Conservation (phyloP, 2,113 vertebrate species). For the Erpornis zantholeuca region DNA sequence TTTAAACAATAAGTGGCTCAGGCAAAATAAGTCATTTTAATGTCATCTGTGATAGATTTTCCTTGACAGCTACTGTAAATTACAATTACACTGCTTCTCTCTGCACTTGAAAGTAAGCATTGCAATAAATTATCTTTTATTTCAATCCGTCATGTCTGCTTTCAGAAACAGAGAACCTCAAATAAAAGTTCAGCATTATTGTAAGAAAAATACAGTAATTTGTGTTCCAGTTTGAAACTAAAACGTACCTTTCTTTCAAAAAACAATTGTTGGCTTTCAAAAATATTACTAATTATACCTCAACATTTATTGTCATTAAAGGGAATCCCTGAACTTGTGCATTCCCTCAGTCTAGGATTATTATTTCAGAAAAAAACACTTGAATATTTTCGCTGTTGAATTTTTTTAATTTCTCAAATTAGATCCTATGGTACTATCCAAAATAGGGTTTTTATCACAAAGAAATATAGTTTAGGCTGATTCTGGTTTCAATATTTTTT, state of each 20-base stretch:
- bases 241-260: conserved; percentile 72
- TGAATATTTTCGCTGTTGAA: neutral
- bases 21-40: conserved; percentile 88
- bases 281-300: conserved; percentile 77
- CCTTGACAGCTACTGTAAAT: conserved; percentile 86
- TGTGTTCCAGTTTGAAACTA: conserved; percentile 78
- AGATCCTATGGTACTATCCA: neutral
- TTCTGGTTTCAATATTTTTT: neutral
- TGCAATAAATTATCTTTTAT: conserved; percentile 88
- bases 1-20: conserved; percentile 84
- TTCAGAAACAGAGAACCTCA: conserved; percentile 79
- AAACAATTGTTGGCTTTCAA: conserved; percentile 76
- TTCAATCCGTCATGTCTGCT: conserved; percentile 83
- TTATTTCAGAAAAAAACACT: conserved; percentile 40
- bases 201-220: conserved; percentile 84
- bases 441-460: neutral
- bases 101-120: conserved; percentile 81
- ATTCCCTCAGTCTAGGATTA: conserved; percentile 57
- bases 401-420: conserved; percentile 30
- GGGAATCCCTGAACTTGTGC: conserved; percentile 60
- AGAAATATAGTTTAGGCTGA: neutral
- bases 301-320: conserved; percentile 69
- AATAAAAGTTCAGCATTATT: conserved; percentile 79
- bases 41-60: conserved; percentile 83
- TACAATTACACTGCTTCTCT: conserved; percentile 83